phyloP scores from a whole-genome alignment of 2,888 invertebrate species.

The Serripes groenlandicus region DNA sequence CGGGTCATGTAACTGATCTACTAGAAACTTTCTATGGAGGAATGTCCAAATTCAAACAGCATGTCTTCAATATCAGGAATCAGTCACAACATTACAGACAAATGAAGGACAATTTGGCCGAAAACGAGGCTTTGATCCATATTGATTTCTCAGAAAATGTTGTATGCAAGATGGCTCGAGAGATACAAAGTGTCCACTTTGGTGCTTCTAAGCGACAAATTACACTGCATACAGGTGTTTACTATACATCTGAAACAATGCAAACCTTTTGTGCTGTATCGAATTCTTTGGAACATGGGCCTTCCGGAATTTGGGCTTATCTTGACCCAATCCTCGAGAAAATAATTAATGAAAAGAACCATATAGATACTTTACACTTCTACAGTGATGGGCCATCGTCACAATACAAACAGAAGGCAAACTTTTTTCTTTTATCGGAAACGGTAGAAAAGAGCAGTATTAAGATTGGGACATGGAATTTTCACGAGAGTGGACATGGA shows the following conservation, averaged over 20 bases:
- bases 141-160: conserved; percentile 86
- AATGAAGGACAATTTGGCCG: too few species aligned
- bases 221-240: conserved; percentile 84
- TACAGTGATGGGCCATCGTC: too few species aligned
- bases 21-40: too few species aligned
- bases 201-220: conserved; percentile 77
- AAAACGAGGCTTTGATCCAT: conserved; percentile 72
- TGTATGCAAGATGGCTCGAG: conserved; percentile 79
- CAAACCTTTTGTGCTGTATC: conserved; percentile 21
- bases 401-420: too few species aligned
- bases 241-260: conserved; percentile 67
- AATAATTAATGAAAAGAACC: too few species aligned
- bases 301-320: conserved; percentile 85
- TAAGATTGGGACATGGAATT: conserved; percentile 78
- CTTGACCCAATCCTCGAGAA: conserved; percentile 83
- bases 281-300: conserved; percentile 75
- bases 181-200: conserved; percentile 84
- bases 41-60: too few species aligned
- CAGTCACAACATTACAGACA: too few species aligned
- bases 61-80: too few species aligned
- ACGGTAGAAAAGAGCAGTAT: conserved; percentile 65
- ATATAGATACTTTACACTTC: too few species aligned
- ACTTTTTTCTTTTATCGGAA: conserved; percentile 76
- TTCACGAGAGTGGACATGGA: conserved; percentile 82
- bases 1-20: too few species aligned